Evolutionary conservation across 2,888 invertebrate genomes (phyloP).

Genomic region (Dicyrtomina minuta): DNA sequence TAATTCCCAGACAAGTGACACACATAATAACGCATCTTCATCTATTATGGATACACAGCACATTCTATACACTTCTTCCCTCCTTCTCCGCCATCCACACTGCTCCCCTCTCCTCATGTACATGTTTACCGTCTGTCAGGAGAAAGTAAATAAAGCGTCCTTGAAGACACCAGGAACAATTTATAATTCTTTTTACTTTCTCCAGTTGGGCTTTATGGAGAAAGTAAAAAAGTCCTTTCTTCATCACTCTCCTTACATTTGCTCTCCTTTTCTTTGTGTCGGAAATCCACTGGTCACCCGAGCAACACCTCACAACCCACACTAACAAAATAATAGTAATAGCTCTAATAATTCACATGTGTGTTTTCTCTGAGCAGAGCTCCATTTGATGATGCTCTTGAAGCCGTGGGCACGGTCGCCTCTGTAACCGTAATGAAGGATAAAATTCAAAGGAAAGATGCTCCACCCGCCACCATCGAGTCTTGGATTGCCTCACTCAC

Average conservation of each 20-base stretch:
- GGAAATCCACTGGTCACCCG: not conserved
- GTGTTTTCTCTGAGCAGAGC: constrained; percentile 64
- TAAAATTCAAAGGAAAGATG: constrained; percentile 67
- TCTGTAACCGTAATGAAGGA: constrained; percentile 82
- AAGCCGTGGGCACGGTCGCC: constrained; percentile 80
- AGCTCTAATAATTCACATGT: not conserved
- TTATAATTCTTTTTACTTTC: too few relatives aligned
- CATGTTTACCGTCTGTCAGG: too few relatives aligned
- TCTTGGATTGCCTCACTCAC: constrained; percentile 86
- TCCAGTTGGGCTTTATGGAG: too few relatives aligned
- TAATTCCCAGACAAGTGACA: not conserved
- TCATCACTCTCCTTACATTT: constrained; percentile 4
- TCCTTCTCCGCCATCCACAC: too few relatives aligned
- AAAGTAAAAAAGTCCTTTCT: too few relatives aligned
- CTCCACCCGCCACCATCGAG: constrained; percentile 67
- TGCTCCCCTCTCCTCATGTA: too few relatives aligned
- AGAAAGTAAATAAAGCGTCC: too few relatives aligned
- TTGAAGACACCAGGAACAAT: too few relatives aligned
- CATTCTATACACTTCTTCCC: too few relatives aligned
- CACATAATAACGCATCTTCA: too few relatives aligned
- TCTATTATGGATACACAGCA: too few relatives aligned
- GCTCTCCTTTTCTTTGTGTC: not conserved
- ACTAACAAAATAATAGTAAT: not conserved
- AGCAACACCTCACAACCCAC: too few relatives aligned
- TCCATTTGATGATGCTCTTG: constrained; percentile 79